Base-by-base conservation (phyloP, 2,888 invertebrate species). In the Urechis unicinctus region DNA sequence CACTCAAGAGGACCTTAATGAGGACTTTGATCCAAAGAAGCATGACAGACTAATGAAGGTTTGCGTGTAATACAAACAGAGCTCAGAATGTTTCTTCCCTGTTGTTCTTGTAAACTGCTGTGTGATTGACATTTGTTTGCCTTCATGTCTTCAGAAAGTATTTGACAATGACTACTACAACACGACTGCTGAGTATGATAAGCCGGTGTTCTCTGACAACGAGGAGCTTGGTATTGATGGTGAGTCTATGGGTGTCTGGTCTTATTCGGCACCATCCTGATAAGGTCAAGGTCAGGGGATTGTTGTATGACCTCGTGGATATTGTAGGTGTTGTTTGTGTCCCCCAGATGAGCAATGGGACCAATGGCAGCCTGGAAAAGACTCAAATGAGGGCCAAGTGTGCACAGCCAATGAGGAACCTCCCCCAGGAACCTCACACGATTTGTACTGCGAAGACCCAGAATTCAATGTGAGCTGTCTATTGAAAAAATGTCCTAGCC, bases 111-210 rank as follows among this genome's bases (percentile, higher is more conserved):
- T 6, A 45, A 17, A 6, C 22, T 21, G 17, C 45, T 45, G 13
- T 45, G 17, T 6, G 6, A 9, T 6, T 6, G 9, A 36, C 41
- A 36, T 13, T 28, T 21, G 61, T 67, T 36, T 36, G 36, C 17
- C 36, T 36, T 36, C 9, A 13, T 9, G 17, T 13, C 17, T 36
- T 25, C 82, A 85, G 65, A 83, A 86, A 70, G 79, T 93, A 47
- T 96, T 95, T 78, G 85, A 88, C 78, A 88, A 91, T 47, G 84
- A 91, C 53, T 95, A 88, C 81, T 95, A 96, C 78, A 82, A 85
- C 5, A 85, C 84, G 17, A 36, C 9, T 0, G 85, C 83, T 6
- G 84, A 74, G 13, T 83, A 83, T 24, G 81, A 85, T 61, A 95
- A 95, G 73, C 96, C 95, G 0, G 85, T 85, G 63, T 93, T 93